Conservation (phyloP, 2,888 invertebrate species). For the Dolomedes plantarius region DNA sequence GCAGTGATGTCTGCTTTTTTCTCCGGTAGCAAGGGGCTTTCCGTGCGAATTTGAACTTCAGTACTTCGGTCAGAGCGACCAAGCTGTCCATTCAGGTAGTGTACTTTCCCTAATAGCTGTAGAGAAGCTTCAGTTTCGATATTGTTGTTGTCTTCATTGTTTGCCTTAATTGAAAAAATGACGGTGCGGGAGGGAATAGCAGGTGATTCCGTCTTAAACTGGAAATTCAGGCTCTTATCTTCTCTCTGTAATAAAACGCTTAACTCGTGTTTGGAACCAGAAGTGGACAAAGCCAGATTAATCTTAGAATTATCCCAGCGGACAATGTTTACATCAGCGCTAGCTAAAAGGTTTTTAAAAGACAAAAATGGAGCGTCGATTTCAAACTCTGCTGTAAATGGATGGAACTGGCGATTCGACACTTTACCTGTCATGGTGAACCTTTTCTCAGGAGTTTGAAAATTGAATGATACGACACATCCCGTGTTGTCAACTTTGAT, state of each 20-base stretch:
- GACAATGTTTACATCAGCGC: conserved; percentile 16
- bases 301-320: conserved; percentile 15
- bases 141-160: conserved; percentile 1
- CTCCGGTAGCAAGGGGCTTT: conserved; percentile 40
- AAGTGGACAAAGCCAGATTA: neutral
- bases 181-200: conserved; percentile 16
- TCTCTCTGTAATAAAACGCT: neutral
- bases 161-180: conserved; percentile 2
- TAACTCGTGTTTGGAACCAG: conserved; percentile 16
- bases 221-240: conserved; percentile 17
- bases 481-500: conserved; percentile 44
- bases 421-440: conserved; percentile 28
- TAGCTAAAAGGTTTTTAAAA: conserved; percentile 28
- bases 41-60: conserved; percentile 25
- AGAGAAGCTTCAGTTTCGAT: conserved; percentile 31
- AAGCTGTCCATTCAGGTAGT: conserved; percentile 36
- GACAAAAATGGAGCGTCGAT: conserved; percentile 56
- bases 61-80: conserved; percentile 14
- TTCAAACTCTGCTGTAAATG: conserved; percentile 33
- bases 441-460: conserved; percentile 29
- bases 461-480: neutral
- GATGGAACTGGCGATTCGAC: conserved; percentile 48
- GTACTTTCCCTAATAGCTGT: conserved; percentile 30
- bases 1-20: neutral
- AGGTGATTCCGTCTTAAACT: conserved; percentile 27